phyloP scores from a whole-genome alignment of 2,888 invertebrate species.

The Noctua fimbriata region DNA sequence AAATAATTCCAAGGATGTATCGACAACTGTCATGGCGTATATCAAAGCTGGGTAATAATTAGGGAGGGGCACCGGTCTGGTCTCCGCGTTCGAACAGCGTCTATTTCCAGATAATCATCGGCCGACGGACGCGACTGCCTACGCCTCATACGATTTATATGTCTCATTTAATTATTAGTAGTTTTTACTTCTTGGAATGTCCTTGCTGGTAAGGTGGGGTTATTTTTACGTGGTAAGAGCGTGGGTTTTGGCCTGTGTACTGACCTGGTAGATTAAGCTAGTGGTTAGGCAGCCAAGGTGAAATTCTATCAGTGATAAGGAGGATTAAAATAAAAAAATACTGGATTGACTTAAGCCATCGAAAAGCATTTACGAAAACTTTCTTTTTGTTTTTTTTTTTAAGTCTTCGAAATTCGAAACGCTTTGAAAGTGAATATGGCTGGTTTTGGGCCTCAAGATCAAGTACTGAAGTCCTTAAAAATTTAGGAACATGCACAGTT shows the following conservation, averaged over 20 bases:
- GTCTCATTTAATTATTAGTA: slow-evolving; percentile 60
- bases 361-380: neutral
- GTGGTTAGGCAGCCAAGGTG: neutral
- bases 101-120: slow-evolving; percentile 82
- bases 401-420: neutral
- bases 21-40: slow-evolving; percentile 32
- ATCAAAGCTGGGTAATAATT: slow-evolving; percentile 49
- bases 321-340: neutral
- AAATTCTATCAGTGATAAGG: neutral
- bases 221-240: slow-evolving; percentile 16
- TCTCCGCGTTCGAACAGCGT: slow-evolving; percentile 71
- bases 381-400: neutral
- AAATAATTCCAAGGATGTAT: slow-evolving; percentile 17
- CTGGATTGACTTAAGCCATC: neutral
- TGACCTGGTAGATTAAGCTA: neutral
- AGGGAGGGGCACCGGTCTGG: slow-evolving; percentile 50
- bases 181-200: slow-evolving; percentile 47
- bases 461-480: neutral
- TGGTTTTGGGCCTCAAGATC: neutral
- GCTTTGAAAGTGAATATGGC: neutral
- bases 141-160: slow-evolving; percentile 65
- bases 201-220: slow-evolving; percentile 12
- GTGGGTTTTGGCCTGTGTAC: neutral
- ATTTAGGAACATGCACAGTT: neutral
- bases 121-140: slow-evolving; percentile 66